Conservation (phyloP, 35 echinoderm and acorn worm species). For the Ptychodera flava region DNA sequence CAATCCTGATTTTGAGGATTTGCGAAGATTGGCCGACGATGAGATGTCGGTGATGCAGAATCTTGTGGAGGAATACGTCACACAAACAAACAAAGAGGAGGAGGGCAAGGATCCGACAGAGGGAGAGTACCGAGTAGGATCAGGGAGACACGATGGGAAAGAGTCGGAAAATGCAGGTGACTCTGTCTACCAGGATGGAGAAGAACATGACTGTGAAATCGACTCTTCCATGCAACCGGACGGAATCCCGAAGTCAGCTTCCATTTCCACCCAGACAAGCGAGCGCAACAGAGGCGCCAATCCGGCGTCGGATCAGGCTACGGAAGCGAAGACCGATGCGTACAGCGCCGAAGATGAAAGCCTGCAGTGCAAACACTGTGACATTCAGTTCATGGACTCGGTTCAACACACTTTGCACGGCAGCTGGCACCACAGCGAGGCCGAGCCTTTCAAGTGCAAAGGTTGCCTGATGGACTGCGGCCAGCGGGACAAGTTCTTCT, state of each 20-base stretch:
- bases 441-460: neutral
- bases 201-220: neutral
- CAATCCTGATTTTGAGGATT: neutral
- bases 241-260: neutral
- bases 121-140: neutral
- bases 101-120: neutral
- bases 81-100: too few species aligned
- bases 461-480: neutral
- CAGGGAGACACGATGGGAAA: neutral
- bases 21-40: neutral
- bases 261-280: neutral
- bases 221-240: neutral
- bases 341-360: neutral
- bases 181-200: neutral
- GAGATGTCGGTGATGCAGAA: neutral
- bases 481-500: neutral
- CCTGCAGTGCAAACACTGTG: neutral
- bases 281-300: neutral
- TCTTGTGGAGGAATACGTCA: neutral
- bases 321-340: neutral
- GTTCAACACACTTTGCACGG: neutral
- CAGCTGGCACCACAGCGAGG: neutral
- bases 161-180: neutral
- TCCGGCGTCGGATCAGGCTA: neutral
- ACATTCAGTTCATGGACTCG: neutral